A percentile compares a stretch with the other conserved stretches of the same genome.
phyloP scores from a whole-genome alignment of 1,140 invertebrate species.

The Probaryconus sp. region DNA sequence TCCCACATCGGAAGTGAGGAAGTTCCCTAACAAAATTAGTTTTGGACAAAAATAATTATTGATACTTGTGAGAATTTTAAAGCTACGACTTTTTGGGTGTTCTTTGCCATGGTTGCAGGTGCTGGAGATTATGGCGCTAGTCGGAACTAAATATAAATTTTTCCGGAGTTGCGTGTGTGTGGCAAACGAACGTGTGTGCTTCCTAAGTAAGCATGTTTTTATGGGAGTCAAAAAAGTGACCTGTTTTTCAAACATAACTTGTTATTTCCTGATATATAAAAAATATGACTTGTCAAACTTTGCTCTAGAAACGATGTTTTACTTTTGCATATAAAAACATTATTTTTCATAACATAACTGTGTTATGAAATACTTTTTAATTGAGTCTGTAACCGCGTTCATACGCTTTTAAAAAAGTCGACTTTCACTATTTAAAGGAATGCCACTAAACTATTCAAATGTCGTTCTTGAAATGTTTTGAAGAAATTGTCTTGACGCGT shows the following conservation, averaged over 20 bases:
- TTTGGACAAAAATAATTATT: no score
- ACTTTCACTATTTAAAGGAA: slow-evolving; percentile 48
- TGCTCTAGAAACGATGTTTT: slow-evolving; percentile 19
- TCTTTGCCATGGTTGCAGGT: slow-evolving; percentile 34
- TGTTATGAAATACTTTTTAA: no score
- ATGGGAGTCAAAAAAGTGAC: slow-evolving; percentile 31
- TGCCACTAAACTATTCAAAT: slow-evolving; percentile 41
- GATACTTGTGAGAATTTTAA: no score
- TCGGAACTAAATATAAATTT: slow-evolving; percentile 56
- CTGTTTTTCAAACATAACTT: slow-evolving; percentile 33
- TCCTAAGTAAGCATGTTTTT: no score
- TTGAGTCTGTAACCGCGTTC: no score
- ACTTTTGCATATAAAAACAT: slow-evolving; percentile 16
- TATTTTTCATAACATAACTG: no score
- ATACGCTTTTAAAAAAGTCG: no score
- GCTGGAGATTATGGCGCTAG: slow-evolving; percentile 36
- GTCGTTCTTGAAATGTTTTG: slow-evolving; percentile 42
- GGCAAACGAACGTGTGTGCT: slow-evolving; percentile 11
- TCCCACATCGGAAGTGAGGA: no score
- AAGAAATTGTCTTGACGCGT: slow-evolving; percentile 22
- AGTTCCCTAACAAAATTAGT: no score
- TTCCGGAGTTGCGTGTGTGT: slow-evolving; percentile 32
- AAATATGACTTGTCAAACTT: slow-evolving; percentile 29
- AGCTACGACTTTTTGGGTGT: no score
- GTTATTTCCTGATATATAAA: slow-evolving; percentile 17